phyloP scores from a whole-genome alignment of 2,113 vertebrate species.

The Micronisus gabar region DNA sequence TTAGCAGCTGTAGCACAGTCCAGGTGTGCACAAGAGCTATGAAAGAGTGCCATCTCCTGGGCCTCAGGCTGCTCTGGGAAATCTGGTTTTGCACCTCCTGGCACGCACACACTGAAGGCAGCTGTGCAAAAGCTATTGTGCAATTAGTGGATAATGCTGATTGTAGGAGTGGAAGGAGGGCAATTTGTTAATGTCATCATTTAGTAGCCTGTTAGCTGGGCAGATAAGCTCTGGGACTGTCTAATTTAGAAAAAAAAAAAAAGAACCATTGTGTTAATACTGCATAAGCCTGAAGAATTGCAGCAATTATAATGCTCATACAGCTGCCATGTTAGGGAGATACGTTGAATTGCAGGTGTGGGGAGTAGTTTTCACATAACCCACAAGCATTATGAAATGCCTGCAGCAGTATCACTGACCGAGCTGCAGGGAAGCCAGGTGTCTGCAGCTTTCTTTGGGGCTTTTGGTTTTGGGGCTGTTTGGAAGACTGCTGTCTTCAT shows the following conservation, averaged over 20 bases:
- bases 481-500: background rate
- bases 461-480: background rate
- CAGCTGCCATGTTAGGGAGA: background rate
- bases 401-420: background rate
- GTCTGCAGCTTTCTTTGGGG: background rate
- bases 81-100: background rate
- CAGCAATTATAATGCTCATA: background rate
- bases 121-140: background rate
- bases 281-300: background rate
- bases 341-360: background rate
- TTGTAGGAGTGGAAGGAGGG: background rate
- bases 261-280: background rate
- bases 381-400: background rate
- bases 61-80: background rate
- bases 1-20: background rate
- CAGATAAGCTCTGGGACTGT: background rate
- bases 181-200: background rate
- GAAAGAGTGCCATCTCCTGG: constrained; percentile 58
- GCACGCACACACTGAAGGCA: fast-evolving
- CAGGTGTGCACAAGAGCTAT: background rate
- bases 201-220: background rate
- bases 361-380: background rate
- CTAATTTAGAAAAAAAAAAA: background rate
- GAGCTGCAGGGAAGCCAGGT: background rate
- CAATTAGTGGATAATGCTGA: background rate